Conservation (phyloP, 2,888 invertebrate species). For the Tuberolachnus salignus region DNA sequence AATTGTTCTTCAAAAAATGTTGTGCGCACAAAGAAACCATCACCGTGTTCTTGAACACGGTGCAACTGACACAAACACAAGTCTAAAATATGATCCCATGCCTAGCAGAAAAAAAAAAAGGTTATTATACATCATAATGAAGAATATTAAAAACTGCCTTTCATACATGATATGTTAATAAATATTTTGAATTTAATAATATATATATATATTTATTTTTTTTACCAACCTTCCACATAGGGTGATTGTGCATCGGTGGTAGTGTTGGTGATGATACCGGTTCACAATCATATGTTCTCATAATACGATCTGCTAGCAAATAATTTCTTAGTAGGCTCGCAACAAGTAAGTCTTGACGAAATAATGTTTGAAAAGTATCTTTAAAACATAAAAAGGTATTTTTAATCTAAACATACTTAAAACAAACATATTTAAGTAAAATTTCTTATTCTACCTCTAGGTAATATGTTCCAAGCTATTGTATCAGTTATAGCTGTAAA, state of each 20-base stretch:
- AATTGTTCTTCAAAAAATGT: constrained; percentile 97
- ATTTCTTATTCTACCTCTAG: constrained; percentile 70
- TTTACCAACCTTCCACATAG: constrained; percentile 75
- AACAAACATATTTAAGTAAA: background rate
- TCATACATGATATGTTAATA: background rate
- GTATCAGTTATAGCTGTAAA: constrained; percentile 99
- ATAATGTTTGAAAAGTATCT: constrained; percentile 94
- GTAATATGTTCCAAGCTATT: constrained; percentile 97
- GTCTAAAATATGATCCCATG: constrained; percentile 97
- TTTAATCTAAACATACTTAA: background rate
- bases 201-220: background rate
- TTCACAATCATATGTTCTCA: constrained; percentile 94
- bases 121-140: background rate
- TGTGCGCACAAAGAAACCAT: constrained; percentile 67
- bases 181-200: background rate
- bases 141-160: background rate
- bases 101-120: constrained; percentile 63
- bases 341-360: constrained; percentile 96
- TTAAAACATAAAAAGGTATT: constrained; percentile 59
- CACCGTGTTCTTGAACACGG: constrained; percentile 70
- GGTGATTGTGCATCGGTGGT: constrained; percentile 87
- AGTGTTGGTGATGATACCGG: constrained; percentile 92
- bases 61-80: constrained; percentile 90
- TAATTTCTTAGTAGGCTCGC: constrained; percentile 97
- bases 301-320: constrained; percentile 92